phyloP scores from a whole-genome alignment of 2,113 vertebrate species.

The Pleuronectes platessa region DNA sequence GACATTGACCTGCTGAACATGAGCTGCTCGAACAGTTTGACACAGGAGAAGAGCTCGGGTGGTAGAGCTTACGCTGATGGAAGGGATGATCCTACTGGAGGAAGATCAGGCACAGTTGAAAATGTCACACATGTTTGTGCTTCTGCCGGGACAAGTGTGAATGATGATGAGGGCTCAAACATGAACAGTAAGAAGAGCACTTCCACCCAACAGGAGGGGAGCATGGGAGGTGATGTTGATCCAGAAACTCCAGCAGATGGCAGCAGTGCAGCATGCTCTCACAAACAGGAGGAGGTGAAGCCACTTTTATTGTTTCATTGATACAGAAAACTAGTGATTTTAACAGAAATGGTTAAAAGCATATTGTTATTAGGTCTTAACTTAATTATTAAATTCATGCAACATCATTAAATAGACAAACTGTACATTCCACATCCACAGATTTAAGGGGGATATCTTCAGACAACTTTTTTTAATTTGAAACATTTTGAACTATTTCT shows the following conservation, averaged over 20 bases:
- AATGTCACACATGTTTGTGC: neutral
- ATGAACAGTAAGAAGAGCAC: neutral
- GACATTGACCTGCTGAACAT: neutral
- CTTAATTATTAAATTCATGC: no score
- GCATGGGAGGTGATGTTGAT: neutral
- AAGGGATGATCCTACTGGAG: neutral
- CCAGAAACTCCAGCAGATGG: neutral
- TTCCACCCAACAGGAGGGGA: slow-evolving; percentile 5
- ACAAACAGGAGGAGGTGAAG: slow-evolving; percentile 33
- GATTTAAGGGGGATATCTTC: no score
- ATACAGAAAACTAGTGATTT: neutral
- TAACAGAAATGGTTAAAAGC: no score
- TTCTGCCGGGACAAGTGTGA: neutral
- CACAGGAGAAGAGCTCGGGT: neutral
- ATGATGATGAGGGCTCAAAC: neutral
- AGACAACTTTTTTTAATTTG: no score
- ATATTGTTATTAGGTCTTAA: no score
- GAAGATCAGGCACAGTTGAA: neutral
- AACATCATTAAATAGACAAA: no score
- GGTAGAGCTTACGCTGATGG: neutral
- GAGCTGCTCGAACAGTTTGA: neutral
- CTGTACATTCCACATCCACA: no score
- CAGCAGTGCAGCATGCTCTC: neutral
- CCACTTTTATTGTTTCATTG: neutral
- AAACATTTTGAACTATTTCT: no score